Evolutionary conservation across 2,797 vertebrate genomes (phyloP), one percentile per base, ranked within the genome.

Genomic region (Rallus crepitans): DNA sequence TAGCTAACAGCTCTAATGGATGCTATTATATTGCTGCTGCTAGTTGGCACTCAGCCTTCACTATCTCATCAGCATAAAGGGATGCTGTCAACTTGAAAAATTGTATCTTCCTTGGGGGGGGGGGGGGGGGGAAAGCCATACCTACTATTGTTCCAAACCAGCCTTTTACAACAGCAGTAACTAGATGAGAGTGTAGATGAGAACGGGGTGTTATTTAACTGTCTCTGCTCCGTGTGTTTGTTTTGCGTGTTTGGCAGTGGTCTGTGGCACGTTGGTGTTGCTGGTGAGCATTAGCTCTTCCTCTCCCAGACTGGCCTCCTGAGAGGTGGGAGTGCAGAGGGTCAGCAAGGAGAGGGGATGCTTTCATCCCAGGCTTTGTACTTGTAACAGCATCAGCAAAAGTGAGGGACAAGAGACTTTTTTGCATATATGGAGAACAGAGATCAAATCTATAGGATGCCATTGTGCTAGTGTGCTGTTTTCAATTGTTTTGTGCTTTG

Each of bases 11-110:
- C 82, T 90, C 91, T 96, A 95, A 96, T 89, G 91, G 84, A 90
- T 95, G 87, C 93, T 73, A 81, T 94, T 97, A 63, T 93, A 88
- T 94, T 96, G 94, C 86, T 94, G 68, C 86, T 87, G 70, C 86
- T 68, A 40, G 73, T 12, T 95, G 96, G 88, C 92, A 92, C 79
- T 80, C 90, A 84, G 21, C 90, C 71, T 85, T 91, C 89, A 60
- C 83, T 78, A 55, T 72, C 94, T 94, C 90, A 90, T 94, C 95
- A 84, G 88, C 94, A 94, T 92, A 93, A 95, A 96, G 79, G 91
- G 42, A 88, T 68, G 70, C 92, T 93, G 95, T 94, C 95, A 96
- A 20, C 90, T 85, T 96, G 95, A 94, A 84, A 96, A 94, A 96
- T 24, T 16, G 39, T 53, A 65, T 90, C 88, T 95, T 88, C 75